Base-by-base conservation (phyloP, 2,888 invertebrate genomes). In the Thalpophila matura region DNA sequence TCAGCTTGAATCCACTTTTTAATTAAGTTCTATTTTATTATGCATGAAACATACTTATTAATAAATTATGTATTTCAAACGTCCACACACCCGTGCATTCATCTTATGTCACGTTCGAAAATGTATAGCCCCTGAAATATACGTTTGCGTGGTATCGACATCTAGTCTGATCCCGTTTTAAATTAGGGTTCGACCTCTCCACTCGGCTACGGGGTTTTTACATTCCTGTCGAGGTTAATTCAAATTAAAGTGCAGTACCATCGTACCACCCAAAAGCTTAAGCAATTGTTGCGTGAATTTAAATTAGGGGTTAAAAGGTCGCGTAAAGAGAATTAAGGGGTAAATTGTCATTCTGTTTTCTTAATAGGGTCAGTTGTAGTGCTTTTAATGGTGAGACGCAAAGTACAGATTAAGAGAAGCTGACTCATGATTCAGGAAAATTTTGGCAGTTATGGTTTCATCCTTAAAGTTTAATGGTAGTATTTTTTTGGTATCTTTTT, bases 171-270 rank as follows among this genome's bases (percentile, higher is more conserved):
- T 53, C 56, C 46, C 73, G 33, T 62, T 75, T 77, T 73, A 78
- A 72, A 78, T 75, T 72, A 72, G 58, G 64, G 62, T 45, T 64
- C 40, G 49, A 40, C 57, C 57, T 54, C 58, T 50, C 58, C 20
- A 51, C 47, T 55, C 60, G 24, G 43, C 61, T 38, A 24, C 43
- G 38, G 56, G 60, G 42, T 61, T 76, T 75, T 77, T 75, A 77
- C 54, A 68, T 46, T 58, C 63, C 64, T 56, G 58, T 59, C 57
- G 69, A 61, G 69, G 63, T 77, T 73, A 77, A 75, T 75, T 73
- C 69, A 68, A 75, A 75, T 75, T 75, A 75, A 77, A 77, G 58
- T 73, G 73, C 74, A 74, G 73, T 67, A 63, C 68, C 51, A 50
- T 75, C 38, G 37, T 35, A 43, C 35, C 20, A 40, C 47, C 20